Conservation (phyloP, 2,113 vertebrate genomes). For the Odontesthes bonariensis region DNA sequence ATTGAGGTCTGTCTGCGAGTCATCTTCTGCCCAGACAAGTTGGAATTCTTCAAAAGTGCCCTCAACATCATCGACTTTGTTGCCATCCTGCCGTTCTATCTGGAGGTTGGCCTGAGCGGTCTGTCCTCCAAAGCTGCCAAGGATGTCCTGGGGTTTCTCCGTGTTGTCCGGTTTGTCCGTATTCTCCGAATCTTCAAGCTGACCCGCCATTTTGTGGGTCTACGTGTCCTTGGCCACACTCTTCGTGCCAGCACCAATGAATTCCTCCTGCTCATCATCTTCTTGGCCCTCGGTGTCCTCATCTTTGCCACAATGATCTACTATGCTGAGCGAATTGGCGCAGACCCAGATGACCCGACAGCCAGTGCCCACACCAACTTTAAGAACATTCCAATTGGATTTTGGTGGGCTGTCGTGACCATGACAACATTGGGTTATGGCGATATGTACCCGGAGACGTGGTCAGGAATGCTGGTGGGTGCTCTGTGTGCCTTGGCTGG, state of each 20-base stretch:
- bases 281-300: constrained; percentile 93
- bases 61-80: constrained; percentile 98
- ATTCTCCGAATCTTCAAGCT: constrained; percentile 97
- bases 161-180: constrained; percentile 92
- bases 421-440: constrained; percentile 97
- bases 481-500: constrained; percentile 93
- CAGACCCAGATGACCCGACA: constrained; percentile 89
- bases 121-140: constrained; percentile 96
- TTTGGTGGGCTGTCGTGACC: constrained; percentile 98
- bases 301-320: constrained; percentile 99
- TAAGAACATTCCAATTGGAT: constrained; percentile 98
- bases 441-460: constrained; percentile 97
- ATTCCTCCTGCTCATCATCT: constrained; percentile 96
- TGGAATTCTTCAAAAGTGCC: constrained; percentile 92
- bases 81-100: constrained; percentile 94
- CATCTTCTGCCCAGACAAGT: constrained; percentile 93
- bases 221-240: constrained; percentile 93
- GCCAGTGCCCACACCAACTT: constrained; percentile 92
- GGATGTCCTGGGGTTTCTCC: constrained; percentile 94
- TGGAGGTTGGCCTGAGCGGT: constrained; percentile 92
- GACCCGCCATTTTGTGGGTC: constrained; percentile 93
- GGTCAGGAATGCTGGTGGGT: constrained; percentile 97
- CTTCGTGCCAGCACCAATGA: constrained; percentile 95
- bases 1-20: constrained; percentile 95
- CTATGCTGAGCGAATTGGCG: constrained; percentile 94